Evolutionary conservation across 2,888 invertebrate species (phyloP).

Genomic region (Sturmia bella): DNA sequence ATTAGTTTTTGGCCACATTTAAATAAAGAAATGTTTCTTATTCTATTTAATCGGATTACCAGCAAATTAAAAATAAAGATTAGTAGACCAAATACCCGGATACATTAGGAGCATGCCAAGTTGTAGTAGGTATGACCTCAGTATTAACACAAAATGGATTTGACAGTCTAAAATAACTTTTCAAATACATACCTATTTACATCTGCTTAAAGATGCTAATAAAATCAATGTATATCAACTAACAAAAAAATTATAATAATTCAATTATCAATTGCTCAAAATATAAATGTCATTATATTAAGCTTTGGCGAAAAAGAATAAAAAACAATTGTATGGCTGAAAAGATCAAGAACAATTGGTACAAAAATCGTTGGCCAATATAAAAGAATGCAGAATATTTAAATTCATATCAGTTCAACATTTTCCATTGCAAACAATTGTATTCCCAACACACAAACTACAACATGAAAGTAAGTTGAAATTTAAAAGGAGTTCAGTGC

Average conservation of each 20-base stretch:
- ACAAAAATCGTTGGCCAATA: background rate
- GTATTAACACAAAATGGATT: slow-evolving; percentile 7
- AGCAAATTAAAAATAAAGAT: background rate
- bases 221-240: too few relatives aligned
- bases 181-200: background rate
- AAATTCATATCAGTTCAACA: slow-evolving; percentile 54
- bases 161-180: background rate
- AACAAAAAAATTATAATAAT: too few relatives aligned
- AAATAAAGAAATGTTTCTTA: background rate
- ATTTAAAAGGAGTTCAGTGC: background rate
- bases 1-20: background rate
- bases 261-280: background rate
- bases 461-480: slow-evolving; percentile 64
- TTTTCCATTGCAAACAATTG: slow-evolving; percentile 59
- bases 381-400: slow-evolving; percentile 38
- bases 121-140: background rate
- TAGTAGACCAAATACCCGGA: slow-evolving; percentile 33
- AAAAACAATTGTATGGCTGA: background rate
- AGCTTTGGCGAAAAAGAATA: background rate
- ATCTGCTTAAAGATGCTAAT: too few relatives aligned
- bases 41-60: slow-evolving; percentile 33
- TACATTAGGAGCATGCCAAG: background rate
- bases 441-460: slow-evolving; percentile 27
- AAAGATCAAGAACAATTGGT: background rate
- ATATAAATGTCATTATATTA: background rate